Evolutionary conservation across 2,113 vertebrate species (phyloP).

Genomic region (Lepidothrix coronata): DNA sequence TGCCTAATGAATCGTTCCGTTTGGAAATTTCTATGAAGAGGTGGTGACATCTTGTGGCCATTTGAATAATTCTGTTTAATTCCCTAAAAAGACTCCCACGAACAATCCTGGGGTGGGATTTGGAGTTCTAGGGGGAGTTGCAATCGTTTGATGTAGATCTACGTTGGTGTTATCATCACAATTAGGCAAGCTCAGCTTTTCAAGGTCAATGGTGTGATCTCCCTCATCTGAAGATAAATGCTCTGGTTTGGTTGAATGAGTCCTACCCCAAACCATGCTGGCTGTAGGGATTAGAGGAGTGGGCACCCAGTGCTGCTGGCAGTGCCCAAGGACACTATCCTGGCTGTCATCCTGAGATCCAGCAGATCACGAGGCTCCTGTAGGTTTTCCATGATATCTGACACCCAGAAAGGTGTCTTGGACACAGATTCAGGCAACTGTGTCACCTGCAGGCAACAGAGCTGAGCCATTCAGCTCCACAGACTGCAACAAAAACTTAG

Average conservation of each 20-base stretch:
- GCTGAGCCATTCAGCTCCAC: neutral
- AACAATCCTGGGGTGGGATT: neutral
- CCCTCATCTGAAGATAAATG: neutral
- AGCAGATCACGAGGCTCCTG: neutral
- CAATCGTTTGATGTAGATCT: neutral
- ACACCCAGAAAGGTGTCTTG: neutral
- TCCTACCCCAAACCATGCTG: neutral
- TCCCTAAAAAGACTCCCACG: fast-evolving
- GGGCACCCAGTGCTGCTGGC: neutral
- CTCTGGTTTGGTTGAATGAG: neutral
- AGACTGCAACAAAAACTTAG: neutral
- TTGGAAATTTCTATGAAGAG: neutral
- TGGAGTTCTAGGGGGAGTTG: neutral
- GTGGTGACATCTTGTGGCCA: conserved; percentile 39
- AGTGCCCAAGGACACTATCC: neutral
- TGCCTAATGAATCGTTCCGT: fast-evolving
- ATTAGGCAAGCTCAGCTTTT: neutral
- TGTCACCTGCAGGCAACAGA: neutral
- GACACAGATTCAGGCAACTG: neutral
- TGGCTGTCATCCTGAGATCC: neutral
- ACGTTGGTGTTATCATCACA: neutral
- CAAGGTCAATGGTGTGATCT: neutral
- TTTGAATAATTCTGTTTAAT: neutral
- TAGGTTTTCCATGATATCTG: neutral
- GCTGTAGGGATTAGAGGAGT: neutral